Base-by-base conservation (phyloP, 1,140 invertebrate species). In the Calliphora vicina region DNA sequence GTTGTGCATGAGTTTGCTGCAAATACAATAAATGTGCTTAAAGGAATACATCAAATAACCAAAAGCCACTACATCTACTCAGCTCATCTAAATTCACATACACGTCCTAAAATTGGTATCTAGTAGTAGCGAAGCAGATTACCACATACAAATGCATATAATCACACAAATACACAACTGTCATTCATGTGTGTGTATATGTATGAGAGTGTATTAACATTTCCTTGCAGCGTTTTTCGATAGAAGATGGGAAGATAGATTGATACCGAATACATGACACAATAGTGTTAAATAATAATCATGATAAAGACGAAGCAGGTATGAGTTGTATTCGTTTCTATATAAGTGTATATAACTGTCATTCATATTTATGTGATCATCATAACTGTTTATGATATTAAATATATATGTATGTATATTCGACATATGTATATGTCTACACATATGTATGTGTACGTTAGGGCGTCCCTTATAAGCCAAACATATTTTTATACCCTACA, bases 221-320 rank as follows among this genome's bases (percentile, higher is more conserved):
- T 67, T 67, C 61, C 61, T 67, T 67, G 61, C n/a, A 67, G 61
- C 61, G 61, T 23, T 67, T 67, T 23, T 23, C 61, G n/a, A 23
- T 10, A 23, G 12, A 5, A 57, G 15, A 57, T 57, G 5, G 0
- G 0, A 57, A 57, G 50, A 57, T 57, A 2, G 50, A 57, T 57
- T 67, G 61, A 67, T 67, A 67, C 61, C n/a, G 50, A 23, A 8
- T 9, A 67, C 61, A 67, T 67, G 61, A 67, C 61, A 67, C 20
- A 67, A 67, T 67, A 23, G 61, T 67, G 61, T 67, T 67, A 67
- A 67, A 67, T 67, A 67, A 67, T 67, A 67, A 67, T 20, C 61
- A 67, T 9, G n/a, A 67, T 67, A 23, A 50, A 50, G 45, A 3
- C 2, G 10, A 17, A 50, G 12, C 45, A 50, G 10, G 45, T 50